phyloP scores from a whole-genome alignment of 35 echinoderm and acorn worm genomes.

The Acanthaster planci region DNA sequence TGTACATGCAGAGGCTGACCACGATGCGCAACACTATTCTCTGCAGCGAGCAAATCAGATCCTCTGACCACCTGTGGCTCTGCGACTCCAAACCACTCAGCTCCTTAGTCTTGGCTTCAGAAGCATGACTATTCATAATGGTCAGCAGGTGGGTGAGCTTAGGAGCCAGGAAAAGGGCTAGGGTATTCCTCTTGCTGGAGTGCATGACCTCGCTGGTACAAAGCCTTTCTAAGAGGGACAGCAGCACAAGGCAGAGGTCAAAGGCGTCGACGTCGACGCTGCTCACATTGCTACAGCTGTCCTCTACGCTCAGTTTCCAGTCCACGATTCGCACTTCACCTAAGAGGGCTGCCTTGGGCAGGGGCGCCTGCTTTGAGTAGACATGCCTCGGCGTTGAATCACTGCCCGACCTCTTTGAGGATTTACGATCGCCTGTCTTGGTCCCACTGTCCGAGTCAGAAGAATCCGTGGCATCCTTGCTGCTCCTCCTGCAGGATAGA shows the following conservation, averaged over 20 bases:
- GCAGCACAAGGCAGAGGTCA: slow-evolving; percentile 77
- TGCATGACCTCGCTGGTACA: slow-evolving; percentile 85
- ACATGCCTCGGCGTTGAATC: neutral
- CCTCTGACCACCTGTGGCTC: slow-evolving; percentile 39
- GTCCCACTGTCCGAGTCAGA: neutral
- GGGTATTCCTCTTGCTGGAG: slow-evolving; percentile 61
- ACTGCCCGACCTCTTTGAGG: neutral
- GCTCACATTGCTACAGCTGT: slow-evolving; percentile 34
- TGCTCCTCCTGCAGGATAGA: neutral
- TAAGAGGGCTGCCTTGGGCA: slow-evolving; percentile 6
- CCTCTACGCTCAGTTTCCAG: slow-evolving; percentile 37
- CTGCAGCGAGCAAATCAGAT: slow-evolving; percentile 64
- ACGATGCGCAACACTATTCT: slow-evolving; percentile 79
- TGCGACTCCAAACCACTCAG: slow-evolving; percentile 2
- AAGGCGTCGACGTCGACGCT: slow-evolving; percentile 41
- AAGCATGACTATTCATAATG: slow-evolving; percentile 45
- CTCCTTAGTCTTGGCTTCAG: slow-evolving; percentile 19
- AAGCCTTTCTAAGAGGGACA: slow-evolving; percentile 81
- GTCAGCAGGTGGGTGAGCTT: slow-evolving; percentile 74
- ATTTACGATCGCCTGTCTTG: neutral
- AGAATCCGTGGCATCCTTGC: neutral
- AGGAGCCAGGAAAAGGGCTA: slow-evolving; percentile 80
- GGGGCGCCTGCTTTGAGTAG: neutral
- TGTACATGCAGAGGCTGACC: slow-evolving; percentile 82
- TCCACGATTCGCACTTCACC: slow-evolving; percentile 45